Conservation (phyloP, 2,797 vertebrate genomes). For the Heteromormyrus szaboi region DNA sequence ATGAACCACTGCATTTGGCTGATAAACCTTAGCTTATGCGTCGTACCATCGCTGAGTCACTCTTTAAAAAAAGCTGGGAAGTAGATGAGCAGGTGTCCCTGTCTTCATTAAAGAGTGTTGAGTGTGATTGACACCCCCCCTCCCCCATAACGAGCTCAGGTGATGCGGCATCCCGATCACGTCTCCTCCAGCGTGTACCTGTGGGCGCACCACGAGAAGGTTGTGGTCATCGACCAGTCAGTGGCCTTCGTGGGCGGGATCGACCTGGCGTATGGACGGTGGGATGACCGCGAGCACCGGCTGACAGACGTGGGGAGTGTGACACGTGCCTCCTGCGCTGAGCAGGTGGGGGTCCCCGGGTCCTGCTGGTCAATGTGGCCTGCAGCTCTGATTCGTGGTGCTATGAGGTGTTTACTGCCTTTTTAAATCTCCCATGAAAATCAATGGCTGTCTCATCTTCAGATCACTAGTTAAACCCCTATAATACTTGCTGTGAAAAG, state of each 20-base stretch:
- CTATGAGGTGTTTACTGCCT: background rate
- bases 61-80: background rate
- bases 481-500: background rate
- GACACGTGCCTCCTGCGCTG: slow-evolving; percentile 60
- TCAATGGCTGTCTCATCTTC: background rate
- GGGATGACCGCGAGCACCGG: slow-evolving; percentile 92
- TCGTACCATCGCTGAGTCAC: background rate
- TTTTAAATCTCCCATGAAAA: background rate
- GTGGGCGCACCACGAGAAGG: slow-evolving; percentile 97
- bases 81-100: background rate
- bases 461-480: background rate
- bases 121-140: background rate
- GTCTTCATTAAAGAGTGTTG: background rate
- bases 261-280: slow-evolving; percentile 90
- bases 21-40: background rate
- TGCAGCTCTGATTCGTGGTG: background rate
- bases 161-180: slow-evolving; percentile 96
- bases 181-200: slow-evolving; percentile 91
- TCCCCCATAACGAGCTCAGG: slow-evolving; percentile 52
- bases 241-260: slow-evolving; percentile 94
- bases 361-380: background rate
- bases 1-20: background rate
- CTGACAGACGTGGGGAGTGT: slow-evolving; percentile 94
- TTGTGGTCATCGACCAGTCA: slow-evolving; percentile 84
- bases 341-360: slow-evolving; percentile 44